phyloP scores from a whole-genome alignment of 2,797 vertebrate genomes.

The Oryzias dopingdopingensis region DNA sequence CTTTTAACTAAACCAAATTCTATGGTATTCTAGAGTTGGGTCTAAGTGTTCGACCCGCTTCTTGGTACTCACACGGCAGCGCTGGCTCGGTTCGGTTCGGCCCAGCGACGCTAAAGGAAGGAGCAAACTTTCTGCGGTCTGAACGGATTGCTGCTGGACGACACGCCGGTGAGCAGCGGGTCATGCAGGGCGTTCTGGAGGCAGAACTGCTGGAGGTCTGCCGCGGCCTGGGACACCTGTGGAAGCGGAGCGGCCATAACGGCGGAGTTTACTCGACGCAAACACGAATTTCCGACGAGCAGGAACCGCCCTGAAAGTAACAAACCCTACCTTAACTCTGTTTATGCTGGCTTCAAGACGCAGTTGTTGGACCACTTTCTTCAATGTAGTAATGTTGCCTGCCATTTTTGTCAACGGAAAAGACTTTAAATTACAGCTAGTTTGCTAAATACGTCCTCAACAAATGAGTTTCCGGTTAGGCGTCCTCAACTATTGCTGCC shows the following conservation, averaged over 20 bases:
- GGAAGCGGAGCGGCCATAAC: background rate
- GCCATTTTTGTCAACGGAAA: slow-evolving; percentile 75
- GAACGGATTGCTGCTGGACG: slow-evolving; percentile 80
- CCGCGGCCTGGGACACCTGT: slow-evolving; percentile 79
- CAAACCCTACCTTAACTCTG: slow-evolving; percentile 84
- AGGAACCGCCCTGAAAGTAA: slow-evolving; percentile 14
- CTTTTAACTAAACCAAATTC: too few relatives aligned
- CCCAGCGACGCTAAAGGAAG: slow-evolving; percentile 63
- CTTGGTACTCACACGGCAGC: slow-evolving; percentile 45
- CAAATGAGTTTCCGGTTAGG: slow-evolving; percentile 55
- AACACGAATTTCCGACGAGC: background rate
- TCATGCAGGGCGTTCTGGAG: slow-evolving; percentile 80
- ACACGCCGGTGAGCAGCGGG: slow-evolving; percentile 78
- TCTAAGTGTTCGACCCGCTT: background rate
- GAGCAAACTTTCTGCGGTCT: slow-evolving; percentile 80
- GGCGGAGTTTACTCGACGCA: background rate
- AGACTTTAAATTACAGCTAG: background rate
- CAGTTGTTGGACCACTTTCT: slow-evolving; percentile 90
- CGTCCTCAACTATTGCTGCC: slow-evolving; percentile 21
- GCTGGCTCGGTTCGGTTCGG: background rate
- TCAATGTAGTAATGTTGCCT: slow-evolving; percentile 86
- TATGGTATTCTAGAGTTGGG: too few relatives aligned
- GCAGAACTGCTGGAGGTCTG: slow-evolving; percentile 79
- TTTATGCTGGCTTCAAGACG: slow-evolving; percentile 88
- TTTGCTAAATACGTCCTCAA: slow-evolving; percentile 26